Evolutionary conservation across 2,888 invertebrate genomes (phyloP).

Genomic region (Arrhopalites spinosus): DNA sequence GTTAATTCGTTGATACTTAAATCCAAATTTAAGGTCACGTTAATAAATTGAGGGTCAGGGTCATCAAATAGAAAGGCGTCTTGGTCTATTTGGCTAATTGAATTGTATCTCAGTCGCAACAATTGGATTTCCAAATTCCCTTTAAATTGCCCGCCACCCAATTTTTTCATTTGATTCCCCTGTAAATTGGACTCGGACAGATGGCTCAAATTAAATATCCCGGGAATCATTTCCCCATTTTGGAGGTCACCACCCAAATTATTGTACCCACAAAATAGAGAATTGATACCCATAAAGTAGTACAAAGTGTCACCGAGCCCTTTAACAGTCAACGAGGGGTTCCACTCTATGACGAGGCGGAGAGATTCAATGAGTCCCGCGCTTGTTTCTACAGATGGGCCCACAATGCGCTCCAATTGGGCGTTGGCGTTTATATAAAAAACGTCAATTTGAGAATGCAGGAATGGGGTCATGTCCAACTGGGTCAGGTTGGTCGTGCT

Average conservation of each 20-base stretch:
- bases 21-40: background rate
- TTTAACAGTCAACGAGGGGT: background rate
- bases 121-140: background rate
- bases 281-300: background rate
- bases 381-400: background rate
- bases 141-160: background rate
- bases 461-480: background rate
- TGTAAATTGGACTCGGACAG: background rate
- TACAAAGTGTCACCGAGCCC: background rate
- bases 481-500: background rate
- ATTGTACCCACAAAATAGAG: background rate
- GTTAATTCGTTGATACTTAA: background rate
- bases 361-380: background rate
- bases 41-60: background rate
- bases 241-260: background rate
- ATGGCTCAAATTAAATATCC: background rate
- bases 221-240: background rate
- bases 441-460: background rate
- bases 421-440: background rate
- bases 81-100: background rate
- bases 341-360: background rate
- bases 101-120: background rate
- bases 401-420: background rate
- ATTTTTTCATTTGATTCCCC: background rate
- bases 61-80: background rate